Evolutionary conservation across 2,888 invertebrate genomes (phyloP).

Genomic region (Chloroclystis v-ata): DNA sequence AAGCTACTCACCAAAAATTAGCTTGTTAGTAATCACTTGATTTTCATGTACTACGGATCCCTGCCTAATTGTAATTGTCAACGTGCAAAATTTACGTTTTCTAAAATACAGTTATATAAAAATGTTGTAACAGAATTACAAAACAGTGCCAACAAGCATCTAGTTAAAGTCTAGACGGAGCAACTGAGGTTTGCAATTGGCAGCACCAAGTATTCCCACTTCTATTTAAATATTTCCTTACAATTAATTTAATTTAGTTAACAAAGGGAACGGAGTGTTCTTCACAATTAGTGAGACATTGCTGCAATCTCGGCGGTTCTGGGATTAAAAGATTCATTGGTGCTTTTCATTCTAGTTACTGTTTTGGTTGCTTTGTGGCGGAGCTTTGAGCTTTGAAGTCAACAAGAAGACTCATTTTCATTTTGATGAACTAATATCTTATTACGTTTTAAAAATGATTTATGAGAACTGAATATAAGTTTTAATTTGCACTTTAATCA

Average conservation of each 20-base stretch:
- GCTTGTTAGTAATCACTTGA: no score
- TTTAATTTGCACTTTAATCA: no score
- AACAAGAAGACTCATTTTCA: not conserved
- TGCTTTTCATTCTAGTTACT: constrained; percentile 23
- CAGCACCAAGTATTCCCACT: constrained; percentile 47
- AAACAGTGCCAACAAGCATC: constrained; percentile 36
- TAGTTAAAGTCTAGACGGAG: constrained; percentile 65
- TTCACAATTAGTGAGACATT: constrained; percentile 67
- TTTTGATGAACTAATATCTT: not conserved
- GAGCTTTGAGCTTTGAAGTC: not conserved
- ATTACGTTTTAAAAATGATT: not conserved
- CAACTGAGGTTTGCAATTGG: constrained; percentile 59
- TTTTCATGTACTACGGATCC: no score
- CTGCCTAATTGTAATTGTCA: no score
- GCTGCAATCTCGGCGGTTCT: constrained; percentile 44
- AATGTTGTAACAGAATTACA: constrained; percentile 10
- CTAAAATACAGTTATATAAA: constrained; percentile 2
- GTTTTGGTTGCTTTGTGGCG: constrained; percentile 1
- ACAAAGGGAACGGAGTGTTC: constrained; percentile 58
- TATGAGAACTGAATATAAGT: no score
- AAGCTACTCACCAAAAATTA: no score
- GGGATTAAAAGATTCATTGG: constrained; percentile 35
- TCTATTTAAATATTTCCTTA: constrained; percentile 71
- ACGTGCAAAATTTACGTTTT: no score
- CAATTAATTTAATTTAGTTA: constrained; percentile 73